Conservation (phyloP, 2,113 vertebrate genomes). For the Leiothrix lutea region DNA sequence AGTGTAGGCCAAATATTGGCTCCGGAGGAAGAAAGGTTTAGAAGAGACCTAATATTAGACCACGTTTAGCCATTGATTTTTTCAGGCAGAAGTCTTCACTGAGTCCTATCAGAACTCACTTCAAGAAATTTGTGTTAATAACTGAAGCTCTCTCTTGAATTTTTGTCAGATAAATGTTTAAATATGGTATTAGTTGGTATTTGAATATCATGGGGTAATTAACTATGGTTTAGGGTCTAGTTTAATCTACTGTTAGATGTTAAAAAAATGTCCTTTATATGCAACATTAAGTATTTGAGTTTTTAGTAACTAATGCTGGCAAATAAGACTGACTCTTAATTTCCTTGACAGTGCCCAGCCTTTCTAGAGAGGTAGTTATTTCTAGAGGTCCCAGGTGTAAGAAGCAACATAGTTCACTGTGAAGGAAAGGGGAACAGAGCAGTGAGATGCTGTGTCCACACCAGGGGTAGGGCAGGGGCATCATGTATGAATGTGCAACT, state of each 20-base stretch:
- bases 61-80: not conserved
- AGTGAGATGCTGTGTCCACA: not conserved
- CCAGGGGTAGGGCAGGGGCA: not conserved
- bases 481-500: not conserved
- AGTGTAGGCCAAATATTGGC: slow-evolving; percentile 28
- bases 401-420: not conserved
- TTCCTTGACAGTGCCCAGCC: not conserved
- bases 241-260: not conserved
- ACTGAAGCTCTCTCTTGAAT: not conserved
- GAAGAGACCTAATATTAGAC: slow-evolving; percentile 6
- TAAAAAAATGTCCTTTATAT: not conserved
- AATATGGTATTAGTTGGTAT: not conserved
- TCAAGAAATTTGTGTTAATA: not conserved
- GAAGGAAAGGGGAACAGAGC: not conserved
- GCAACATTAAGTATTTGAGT: not conserved
- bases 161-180: not conserved
- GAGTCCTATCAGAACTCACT: not conserved
- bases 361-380: not conserved
- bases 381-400: not conserved
- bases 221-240: not conserved
- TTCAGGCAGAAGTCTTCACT: not conserved
- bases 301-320: not conserved
- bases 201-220: not conserved
- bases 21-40: slow-evolving; percentile 11
- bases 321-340: not conserved